phyloP scores from a whole-genome alignment of 2,888 invertebrate genomes.

The Folsomia candida region DNA sequence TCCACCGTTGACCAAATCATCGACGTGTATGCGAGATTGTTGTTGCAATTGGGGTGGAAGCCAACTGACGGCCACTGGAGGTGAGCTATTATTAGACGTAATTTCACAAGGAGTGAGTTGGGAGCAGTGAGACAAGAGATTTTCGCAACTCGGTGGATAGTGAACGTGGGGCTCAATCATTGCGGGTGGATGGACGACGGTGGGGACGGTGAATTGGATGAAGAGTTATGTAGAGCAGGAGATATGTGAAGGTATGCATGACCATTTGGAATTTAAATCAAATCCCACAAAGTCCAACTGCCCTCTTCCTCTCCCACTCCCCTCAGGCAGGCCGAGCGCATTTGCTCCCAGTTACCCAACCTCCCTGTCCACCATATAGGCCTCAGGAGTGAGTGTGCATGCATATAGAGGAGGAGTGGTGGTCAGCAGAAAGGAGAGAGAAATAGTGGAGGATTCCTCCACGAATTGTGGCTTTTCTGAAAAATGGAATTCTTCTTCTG shows the following conservation, averaged over 20 bases:
- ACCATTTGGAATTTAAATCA: not conserved
- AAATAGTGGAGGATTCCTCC: no score
- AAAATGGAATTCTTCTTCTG: not conserved
- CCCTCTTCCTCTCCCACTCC: not conserved
- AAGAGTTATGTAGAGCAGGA: not conserved
- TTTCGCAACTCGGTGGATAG: not conserved
- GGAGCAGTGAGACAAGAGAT: not conserved
- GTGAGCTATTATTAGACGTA: not conserved
- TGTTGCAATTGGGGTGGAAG: no score
- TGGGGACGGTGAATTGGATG: not conserved
- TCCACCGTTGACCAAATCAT: no score
- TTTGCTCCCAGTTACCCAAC: not conserved
- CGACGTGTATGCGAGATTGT: no score
- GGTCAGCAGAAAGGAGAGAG: no score
- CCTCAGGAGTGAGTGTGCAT: not conserved
- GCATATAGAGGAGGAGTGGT: not conserved
- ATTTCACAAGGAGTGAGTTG: not conserved
- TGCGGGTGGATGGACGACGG: not conserved
- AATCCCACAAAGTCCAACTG: not conserved
- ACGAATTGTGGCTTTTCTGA: not conserved
- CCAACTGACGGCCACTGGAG: no score
- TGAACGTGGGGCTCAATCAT: not conserved
- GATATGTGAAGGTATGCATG: not conserved
- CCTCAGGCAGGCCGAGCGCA: not conserved
- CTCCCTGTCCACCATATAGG: not conserved